phyloP scores from a whole-genome alignment of 2,888 invertebrate genomes.

The Seladonia tumulorum region DNA sequence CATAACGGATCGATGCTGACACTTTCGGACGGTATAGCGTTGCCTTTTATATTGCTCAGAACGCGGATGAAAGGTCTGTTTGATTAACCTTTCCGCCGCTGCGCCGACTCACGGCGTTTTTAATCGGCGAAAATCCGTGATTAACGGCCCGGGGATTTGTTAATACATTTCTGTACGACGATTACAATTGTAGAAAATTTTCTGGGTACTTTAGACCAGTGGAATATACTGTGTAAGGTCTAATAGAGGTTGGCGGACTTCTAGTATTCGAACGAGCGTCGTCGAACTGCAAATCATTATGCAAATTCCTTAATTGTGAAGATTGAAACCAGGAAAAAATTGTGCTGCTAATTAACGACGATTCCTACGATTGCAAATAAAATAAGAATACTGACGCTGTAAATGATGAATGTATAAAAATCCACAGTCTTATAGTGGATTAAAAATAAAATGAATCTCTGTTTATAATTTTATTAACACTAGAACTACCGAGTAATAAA shows the following conservation, averaged over 20 bases:
- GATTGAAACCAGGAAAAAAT: neutral
- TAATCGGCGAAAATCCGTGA: neutral
- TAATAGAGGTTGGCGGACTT: too few relatives aligned
- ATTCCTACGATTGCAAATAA: neutral
- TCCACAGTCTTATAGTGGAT: neutral
- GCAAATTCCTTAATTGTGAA: neutral
- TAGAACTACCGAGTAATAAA: too few relatives aligned
- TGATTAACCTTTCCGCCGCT: neutral
- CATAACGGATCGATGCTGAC: conserved; percentile 40
- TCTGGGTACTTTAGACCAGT: neutral
- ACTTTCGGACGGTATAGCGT: conserved; percentile 13
- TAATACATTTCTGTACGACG: neutral
- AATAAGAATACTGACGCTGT: neutral
- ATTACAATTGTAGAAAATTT: neutral
- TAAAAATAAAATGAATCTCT: neutral
- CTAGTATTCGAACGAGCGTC: neutral
- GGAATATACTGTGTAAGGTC: neutral
- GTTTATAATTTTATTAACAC: too few relatives aligned
- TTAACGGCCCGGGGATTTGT: conserved; percentile 2
- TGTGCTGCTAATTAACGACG: neutral
- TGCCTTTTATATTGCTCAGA: neutral
- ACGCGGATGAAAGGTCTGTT: conserved; percentile 5
- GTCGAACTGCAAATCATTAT: neutral
- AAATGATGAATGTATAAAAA: too few relatives aligned
- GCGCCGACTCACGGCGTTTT: neutral